Conservation (phyloP, 2,113 vertebrate genomes). For the Leptobrachium ailaonicum region DNA sequence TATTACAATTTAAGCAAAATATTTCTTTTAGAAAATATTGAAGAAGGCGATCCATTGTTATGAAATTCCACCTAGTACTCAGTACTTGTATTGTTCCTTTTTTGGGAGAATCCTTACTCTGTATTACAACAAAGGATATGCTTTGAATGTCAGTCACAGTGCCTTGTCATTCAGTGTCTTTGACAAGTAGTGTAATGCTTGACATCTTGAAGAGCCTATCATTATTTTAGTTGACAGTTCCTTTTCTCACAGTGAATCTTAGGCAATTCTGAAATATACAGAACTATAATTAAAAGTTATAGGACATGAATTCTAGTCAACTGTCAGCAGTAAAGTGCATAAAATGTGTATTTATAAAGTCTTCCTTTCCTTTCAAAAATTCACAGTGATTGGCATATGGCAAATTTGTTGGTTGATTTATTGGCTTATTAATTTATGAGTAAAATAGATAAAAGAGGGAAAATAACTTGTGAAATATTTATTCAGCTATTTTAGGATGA, state of each 20-base stretch:
- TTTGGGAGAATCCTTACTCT: slow-evolving; percentile 52
- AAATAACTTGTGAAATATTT: not conserved
- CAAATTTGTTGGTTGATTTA: slow-evolving; percentile 20
- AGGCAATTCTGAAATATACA: slow-evolving; percentile 42
- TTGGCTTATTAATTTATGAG: slow-evolving; percentile 19
- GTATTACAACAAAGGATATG: slow-evolving; percentile 65
- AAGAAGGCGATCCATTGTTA: too few relatives aligned
- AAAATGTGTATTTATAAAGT: slow-evolving; percentile 22
- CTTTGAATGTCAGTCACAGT: slow-evolving; percentile 54
- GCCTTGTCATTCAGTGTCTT: slow-evolving; percentile 34
- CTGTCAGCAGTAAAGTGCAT: slow-evolving; percentile 43
- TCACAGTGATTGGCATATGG: slow-evolving; percentile 29
- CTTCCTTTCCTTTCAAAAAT: slow-evolving; percentile 18
- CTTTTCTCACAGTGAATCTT: slow-evolving; percentile 35
- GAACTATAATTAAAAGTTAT: slow-evolving; percentile 47
- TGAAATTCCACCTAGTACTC: too few relatives aligned
- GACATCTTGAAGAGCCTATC: slow-evolving; percentile 34
- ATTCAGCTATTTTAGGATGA: slow-evolving; percentile 30
- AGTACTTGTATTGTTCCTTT: too few relatives aligned
- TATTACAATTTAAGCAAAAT: too few relatives aligned
- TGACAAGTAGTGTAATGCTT: slow-evolving; percentile 26
- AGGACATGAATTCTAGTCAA: slow-evolving; percentile 26
- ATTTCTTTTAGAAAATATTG: too few relatives aligned
- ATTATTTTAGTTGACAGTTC: slow-evolving; percentile 28
- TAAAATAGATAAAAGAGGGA: not conserved